Conservation (phyloP, 2,888 invertebrate genomes). For the Anaspis maculata region DNA sequence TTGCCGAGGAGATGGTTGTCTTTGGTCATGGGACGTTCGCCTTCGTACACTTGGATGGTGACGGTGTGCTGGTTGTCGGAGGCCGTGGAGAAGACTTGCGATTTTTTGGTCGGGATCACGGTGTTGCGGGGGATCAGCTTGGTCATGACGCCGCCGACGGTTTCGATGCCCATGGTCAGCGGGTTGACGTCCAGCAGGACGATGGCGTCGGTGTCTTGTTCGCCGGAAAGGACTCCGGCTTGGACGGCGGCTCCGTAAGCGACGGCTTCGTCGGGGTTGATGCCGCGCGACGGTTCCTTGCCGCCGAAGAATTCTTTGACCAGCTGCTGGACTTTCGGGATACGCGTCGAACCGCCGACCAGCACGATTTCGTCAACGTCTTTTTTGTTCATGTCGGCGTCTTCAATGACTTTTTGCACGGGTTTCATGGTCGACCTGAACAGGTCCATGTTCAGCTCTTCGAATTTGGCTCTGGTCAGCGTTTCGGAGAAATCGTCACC, state of each 20-base stretch:
- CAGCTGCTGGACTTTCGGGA: constrained; percentile 92
- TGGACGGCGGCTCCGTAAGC: constrained; percentile 98
- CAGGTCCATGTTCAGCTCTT: constrained; percentile 92
- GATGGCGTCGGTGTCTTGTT: constrained; percentile 94
- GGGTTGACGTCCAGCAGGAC: constrained; percentile 97
- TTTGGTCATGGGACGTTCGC: constrained; percentile 99
- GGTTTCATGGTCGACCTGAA: constrained; percentile 91
- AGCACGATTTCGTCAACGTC: constrained; percentile 98
- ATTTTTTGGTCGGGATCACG: constrained; percentile 98
- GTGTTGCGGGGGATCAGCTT: constrained; percentile 97
- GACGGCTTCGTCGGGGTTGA: constrained; percentile 98
- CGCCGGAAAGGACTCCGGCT: constrained; percentile 94
- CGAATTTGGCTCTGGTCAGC: constrained; percentile 95
- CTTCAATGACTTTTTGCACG: constrained; percentile 92
- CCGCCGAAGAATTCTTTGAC: constrained; percentile 95
- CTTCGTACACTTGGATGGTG: constrained; percentile 97
- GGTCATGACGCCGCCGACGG: constrained; percentile 99
- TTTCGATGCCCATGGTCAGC: constrained; percentile 98
- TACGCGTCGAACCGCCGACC: constrained; percentile 98
- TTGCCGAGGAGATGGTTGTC: constrained; percentile 98
- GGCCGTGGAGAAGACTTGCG: constrained; percentile 98
- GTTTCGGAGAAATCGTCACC: constrained; percentile 98
- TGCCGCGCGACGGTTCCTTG: constrained; percentile 95
- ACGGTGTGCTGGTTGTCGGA: constrained; percentile 99
- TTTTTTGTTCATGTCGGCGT: constrained; percentile 98